Evolutionary conservation across 2,113 vertebrate species (phyloP).

Genomic region (Xyrauchen texanus): DNA sequence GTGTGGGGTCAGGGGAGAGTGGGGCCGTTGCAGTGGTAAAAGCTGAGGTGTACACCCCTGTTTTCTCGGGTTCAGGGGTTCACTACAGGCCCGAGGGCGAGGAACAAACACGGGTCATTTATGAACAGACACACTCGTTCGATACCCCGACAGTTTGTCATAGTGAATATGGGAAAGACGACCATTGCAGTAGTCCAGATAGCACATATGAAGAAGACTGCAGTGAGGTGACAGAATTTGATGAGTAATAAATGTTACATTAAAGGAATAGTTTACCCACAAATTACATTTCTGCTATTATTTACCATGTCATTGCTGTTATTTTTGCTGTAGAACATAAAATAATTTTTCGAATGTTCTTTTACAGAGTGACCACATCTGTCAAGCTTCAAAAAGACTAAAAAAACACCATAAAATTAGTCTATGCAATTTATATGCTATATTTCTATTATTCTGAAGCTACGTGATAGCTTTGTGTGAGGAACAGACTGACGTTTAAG

Average conservation of each 20-base stretch:
- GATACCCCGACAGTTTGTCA: slow-evolving; percentile 70
- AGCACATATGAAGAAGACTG: slow-evolving; percentile 83
- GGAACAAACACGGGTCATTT: slow-evolving; percentile 81
- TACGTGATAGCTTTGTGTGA: too few species aligned
- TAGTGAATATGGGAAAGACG: slow-evolving; percentile 81
- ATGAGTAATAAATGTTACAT: neutral
- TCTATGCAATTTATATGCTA: too few species aligned
- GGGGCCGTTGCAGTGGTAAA: slow-evolving; percentile 82
- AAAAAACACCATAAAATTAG: too few species aligned
- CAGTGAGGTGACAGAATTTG: slow-evolving; percentile 71
- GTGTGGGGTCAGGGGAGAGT: slow-evolving; percentile 66
- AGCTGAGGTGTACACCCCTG: slow-evolving; percentile 78
- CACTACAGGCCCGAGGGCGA: slow-evolving; percentile 80
- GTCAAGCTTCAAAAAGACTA: too few species aligned
- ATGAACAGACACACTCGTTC: slow-evolving; percentile 79
- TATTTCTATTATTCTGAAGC: too few species aligned
- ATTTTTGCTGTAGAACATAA: too few species aligned
- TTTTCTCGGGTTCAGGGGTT: slow-evolving; percentile 75
- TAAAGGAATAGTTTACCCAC: too few species aligned
- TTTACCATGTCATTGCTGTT: too few species aligned
- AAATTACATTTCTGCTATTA: too few species aligned
- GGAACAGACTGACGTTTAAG: too few species aligned
- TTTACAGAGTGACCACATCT: too few species aligned
- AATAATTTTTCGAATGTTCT: too few species aligned
- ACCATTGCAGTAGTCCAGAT: slow-evolving; percentile 86